These are phyloP conservation scores for Neuroterus valhalla DNA, from an alignment of 1,140 invertebrate species.

Conservation along the genomic window DNA sequence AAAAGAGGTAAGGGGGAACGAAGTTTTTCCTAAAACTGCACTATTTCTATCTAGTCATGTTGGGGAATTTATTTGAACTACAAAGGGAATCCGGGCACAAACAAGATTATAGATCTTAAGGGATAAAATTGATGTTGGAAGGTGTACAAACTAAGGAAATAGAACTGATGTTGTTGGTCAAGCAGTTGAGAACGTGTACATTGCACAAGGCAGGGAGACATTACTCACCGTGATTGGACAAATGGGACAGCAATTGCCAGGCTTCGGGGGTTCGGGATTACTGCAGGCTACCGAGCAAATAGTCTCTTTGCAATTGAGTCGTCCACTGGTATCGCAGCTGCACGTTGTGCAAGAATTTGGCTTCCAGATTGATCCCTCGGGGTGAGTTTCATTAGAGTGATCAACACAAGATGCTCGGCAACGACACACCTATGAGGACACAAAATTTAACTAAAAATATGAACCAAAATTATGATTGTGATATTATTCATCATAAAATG, in stretches of 20 bases:
- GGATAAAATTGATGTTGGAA: conserved; percentile 20
- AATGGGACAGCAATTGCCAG: conserved; percentile 64
- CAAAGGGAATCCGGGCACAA: neutral
- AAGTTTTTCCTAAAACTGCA: no score
- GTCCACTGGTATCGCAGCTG: conserved; percentile 62
- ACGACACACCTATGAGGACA: conserved; percentile 61
- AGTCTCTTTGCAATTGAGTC: conserved; percentile 66
- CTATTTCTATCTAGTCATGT: no score
- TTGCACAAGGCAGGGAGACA: conserved; percentile 40
- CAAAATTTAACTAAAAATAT: no score
- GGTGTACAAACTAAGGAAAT: conserved; percentile 23
- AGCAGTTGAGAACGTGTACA: conserved; percentile 35
- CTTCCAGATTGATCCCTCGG: conserved; percentile 66
- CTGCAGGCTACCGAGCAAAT: conserved; percentile 65
- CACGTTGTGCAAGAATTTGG: conserved; percentile 65
- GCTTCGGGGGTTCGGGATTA: conserved; percentile 63
- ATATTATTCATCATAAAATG: no score
- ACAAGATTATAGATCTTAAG: neutral
- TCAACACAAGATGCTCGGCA: conserved; percentile 65
- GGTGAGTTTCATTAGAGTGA: conserved; percentile 61
- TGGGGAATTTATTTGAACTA: neutral
- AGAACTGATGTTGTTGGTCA: conserved; percentile 35
- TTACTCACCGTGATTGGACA: conserved; percentile 67
- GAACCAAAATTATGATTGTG: no score
- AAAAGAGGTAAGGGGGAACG: no score